phyloP scores from a whole-genome alignment of 2,888 invertebrate genomes.

The Hoplodrina ambigua region DNA sequence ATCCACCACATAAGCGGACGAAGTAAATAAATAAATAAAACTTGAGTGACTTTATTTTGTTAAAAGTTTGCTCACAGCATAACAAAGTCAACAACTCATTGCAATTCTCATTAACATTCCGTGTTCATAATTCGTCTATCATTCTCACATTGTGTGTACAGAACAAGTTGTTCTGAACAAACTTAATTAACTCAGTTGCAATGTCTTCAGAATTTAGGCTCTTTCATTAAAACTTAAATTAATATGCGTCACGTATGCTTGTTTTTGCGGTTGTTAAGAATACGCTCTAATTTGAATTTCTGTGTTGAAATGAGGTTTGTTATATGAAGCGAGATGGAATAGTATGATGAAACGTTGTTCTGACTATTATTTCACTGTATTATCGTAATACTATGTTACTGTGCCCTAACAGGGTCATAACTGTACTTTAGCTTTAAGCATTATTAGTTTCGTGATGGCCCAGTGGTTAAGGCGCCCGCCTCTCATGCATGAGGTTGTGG shows the following conservation, averaged over 20 bases:
- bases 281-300: constrained; percentile 36
- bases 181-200: constrained; percentile 77
- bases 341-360: neutral
- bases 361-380: neutral
- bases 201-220: constrained; percentile 74
- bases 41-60: neutral
- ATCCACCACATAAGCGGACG: too few species aligned
- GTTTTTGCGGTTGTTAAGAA: constrained; percentile 55
- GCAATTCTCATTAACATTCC: constrained; percentile 50
- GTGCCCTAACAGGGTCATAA: too few species aligned
- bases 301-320: constrained; percentile 28
- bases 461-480: too few species aligned
- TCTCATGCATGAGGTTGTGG: too few species aligned
- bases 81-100: constrained; percentile 19
- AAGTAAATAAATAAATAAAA: too few species aligned
- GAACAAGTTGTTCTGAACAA: constrained; percentile 65
- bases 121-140: constrained; percentile 59
- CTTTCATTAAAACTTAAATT: constrained; percentile 79
- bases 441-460: too few species aligned
- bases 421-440: too few species aligned
- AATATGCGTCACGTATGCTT: constrained; percentile 75
- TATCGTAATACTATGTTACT: too few species aligned
- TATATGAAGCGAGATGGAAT: neutral
- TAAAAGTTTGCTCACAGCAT: constrained; percentile 5
- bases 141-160: constrained; percentile 66